Conservation (phyloP, 2,888 invertebrate genomes). For the Synanthedon myopaeformis region DNA sequence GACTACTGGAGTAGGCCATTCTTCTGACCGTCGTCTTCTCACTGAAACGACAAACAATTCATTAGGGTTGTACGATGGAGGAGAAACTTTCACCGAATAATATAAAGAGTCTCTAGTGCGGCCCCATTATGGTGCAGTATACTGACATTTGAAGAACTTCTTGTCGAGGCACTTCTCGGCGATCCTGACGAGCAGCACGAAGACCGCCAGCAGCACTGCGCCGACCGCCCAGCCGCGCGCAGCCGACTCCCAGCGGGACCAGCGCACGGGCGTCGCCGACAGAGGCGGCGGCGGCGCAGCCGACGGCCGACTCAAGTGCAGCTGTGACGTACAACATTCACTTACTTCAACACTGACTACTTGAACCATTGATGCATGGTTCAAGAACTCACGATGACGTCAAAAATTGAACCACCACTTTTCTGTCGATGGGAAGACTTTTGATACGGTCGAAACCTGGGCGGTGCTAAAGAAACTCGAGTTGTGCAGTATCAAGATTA, state of each 20-base stretch:
- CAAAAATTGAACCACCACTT: not conserved
- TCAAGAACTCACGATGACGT: not conserved
- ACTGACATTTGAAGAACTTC: conserved; percentile 26
- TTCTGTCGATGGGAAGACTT: too few relatives aligned
- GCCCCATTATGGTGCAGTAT: not conserved
- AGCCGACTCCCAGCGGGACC: conserved; percentile 2
- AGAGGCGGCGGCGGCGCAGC: conserved; percentile 1
- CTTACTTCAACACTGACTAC: not conserved
- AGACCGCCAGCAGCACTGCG: conserved; percentile 29
- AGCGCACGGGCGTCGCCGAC: conserved; percentile 10
- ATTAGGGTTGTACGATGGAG: too few relatives aligned
- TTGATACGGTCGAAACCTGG: too few relatives aligned
- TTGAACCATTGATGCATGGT: not conserved
- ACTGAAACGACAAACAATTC: conserved; percentile 10
- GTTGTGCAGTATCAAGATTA: too few relatives aligned
- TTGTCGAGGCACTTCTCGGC: conserved; percentile 32
- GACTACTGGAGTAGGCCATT: conserved; percentile 39
- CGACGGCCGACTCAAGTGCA: not conserved
- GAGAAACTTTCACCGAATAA: too few relatives aligned
- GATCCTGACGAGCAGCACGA: conserved; percentile 30
- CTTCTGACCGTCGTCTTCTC: conserved; percentile 21
- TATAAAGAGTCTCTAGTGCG: too few relatives aligned
- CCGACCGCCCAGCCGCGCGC: conserved; percentile 29
- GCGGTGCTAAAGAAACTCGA: too few relatives aligned
- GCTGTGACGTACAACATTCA: not conserved